These are phyloP conservation scores for Acipenser oxyrinchus DNA, from an alignment of 2,797 vertebrate genomes.

Conservation along the genomic window DNA sequence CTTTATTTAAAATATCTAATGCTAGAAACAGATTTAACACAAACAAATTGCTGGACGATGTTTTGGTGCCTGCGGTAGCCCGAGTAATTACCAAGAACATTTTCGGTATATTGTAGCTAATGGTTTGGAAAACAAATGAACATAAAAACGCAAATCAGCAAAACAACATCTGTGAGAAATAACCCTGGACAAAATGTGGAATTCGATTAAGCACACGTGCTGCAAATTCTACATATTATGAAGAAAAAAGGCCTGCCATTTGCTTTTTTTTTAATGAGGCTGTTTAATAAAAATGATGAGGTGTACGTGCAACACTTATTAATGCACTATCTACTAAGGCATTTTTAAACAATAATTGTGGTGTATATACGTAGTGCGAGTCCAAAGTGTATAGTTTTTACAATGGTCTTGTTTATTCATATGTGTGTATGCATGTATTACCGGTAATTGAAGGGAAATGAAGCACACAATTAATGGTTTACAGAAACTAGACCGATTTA, in stretches of 20 bases:
- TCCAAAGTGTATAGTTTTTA: neutral
- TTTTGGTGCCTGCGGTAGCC: neutral
- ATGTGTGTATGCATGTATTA: neutral
- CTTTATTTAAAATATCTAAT: neutral
- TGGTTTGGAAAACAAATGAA: slow-evolving; percentile 11
- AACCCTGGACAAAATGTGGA: slow-evolving; percentile 5
- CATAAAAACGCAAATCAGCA: slow-evolving; percentile 11
- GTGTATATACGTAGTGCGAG: neutral
- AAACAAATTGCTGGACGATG: neutral
- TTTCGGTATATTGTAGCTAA: slow-evolving; percentile 11
- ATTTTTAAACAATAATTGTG: neutral
- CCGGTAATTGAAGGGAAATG: neutral
- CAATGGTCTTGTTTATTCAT: neutral
- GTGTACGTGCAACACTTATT: neutral
- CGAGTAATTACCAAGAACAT: slow-evolving; percentile 1
- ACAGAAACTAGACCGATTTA: neutral
- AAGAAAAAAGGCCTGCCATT: neutral
- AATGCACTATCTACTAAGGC: neutral
- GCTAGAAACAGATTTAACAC: neutral
- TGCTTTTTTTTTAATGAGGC: neutral
- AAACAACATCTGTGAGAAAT: slow-evolving; percentile 6
- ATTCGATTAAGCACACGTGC: neutral
- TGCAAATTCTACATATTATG: slow-evolving; percentile 8
- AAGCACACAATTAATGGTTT: neutral
- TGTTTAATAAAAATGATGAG: slow-evolving; percentile 8